Base-by-base conservation (phyloP, 2,113 vertebrate genomes). In the Papio anubis region DNA sequence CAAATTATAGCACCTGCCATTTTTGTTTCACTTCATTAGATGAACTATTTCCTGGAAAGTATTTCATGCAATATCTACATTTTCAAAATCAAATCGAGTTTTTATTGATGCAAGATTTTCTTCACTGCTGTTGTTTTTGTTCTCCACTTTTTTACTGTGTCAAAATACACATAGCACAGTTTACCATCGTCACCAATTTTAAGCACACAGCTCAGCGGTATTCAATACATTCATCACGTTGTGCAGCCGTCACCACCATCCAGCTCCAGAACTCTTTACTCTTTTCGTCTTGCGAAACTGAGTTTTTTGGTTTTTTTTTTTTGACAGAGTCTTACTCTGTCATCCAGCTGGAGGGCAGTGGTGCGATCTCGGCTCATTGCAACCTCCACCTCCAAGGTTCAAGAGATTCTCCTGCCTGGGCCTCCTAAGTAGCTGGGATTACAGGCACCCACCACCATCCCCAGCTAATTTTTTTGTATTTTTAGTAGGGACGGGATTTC, bases 81-180 rank as follows among this genome's bases (percentile, higher is more conserved):
- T 80, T 83, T 78, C 21, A 66, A 84, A 94, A 57, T 96, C 61
- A 89, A 92, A 81, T 92, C 35, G 68, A 81, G 75, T 82, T 90
- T n/a, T 50, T 85, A 88, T 75, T 30, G 25, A 79, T 79, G 88
- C 72, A 17, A 8, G 35, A 80, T 85, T 64, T 72, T 91, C 40
- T 94, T 76, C 43, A 30, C 13, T 87, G 10, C 45, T 66, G n/a
- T 66, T 79, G 40, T 43, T 40, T 78, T 45, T 27, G 50, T 86
- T 72, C n/a, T 38, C 23, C 48, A 40, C 5, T 81, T 57, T 59
- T 83, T 40, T 18, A 45, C 55, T 64, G 14, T 87, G 27, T 50
- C 79, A 79, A 86, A 57, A 87, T 45, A 27, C 72, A 66, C 52
- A 50, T 6, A 64, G n/a, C 13, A 12, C 25, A 68, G 52, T 66